phyloP scores from a whole-genome alignment of 2,113 vertebrate genomes.

The Ursus arctos region DNA sequence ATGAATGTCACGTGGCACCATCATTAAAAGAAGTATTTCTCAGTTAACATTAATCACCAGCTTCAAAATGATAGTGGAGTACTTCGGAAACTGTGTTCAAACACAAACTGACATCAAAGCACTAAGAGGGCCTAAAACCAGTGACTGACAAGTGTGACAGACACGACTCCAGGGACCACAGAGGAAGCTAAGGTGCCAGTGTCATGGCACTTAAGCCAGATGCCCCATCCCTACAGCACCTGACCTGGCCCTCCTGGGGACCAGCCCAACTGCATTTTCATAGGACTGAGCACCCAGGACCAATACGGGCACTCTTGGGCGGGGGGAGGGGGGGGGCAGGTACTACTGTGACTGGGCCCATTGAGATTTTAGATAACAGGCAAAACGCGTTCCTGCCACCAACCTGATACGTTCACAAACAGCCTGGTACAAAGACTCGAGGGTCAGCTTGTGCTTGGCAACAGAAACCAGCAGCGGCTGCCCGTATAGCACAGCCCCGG shows the following conservation, averaged over 20 bases:
- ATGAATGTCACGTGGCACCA: background rate
- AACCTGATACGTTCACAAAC: constrained; percentile 95
- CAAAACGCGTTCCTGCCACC: constrained; percentile 71
- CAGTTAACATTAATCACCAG: background rate
- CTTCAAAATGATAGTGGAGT: background rate
- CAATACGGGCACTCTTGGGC: background rate
- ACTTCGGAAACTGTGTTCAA: background rate
- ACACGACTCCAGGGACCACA: background rate
- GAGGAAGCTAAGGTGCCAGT: background rate
- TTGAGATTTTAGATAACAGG: background rate
- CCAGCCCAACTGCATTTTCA: background rate
- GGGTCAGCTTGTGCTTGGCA: constrained; percentile 92
- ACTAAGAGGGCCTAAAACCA: background rate
- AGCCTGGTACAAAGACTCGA: constrained; percentile 92
- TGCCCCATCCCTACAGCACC: background rate
- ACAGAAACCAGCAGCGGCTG: constrained; percentile 95
- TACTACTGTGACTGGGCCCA: too few relatives aligned
- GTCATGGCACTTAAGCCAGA: background rate
- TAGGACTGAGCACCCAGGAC: background rate
- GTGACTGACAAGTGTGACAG: background rate
- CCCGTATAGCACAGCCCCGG: constrained; percentile 94
- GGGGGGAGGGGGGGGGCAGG: rapidly evolving
- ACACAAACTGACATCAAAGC: constrained; percentile 2
- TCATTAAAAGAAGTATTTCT: background rate
- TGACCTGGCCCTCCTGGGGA: background rate